Base-by-base conservation (phyloP, 2,113 vertebrate species). In the Phocoena sinus region DNA sequence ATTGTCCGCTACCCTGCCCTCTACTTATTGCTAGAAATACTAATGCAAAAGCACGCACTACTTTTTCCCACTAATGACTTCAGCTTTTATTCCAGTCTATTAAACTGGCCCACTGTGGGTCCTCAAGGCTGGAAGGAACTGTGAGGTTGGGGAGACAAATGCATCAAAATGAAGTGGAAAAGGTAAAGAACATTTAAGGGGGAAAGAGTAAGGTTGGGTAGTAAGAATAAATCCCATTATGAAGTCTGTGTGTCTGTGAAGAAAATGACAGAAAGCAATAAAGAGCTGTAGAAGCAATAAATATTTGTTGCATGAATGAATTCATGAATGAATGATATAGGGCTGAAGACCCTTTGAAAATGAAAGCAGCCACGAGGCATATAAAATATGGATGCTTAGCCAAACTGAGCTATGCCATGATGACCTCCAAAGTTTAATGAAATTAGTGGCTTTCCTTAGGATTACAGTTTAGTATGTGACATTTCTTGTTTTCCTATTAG, bases 21-120 rank as follows among this genome's bases (percentile, higher is more conserved):
- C 47, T 28, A 80, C 53, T 92, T 83, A 38, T 65, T 79, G 84
- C 67, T 87, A 88, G 87, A 96, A 97, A 58, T 53, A 63, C 71
- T 96, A 6, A 36, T 80, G 26, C 68, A 93, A 96, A 89, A 44
- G 0, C 11, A 53, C 8, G 3, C 25, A 10, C 63, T 53, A 18
- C 17, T 70, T 92, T 56, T 23, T 36, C 25, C 63, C 65, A 31
- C 44, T 77, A 41, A 68, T 76, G 41, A 76, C 44, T 65, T 80
- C 31, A 56, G 60, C 60, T 96, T 86, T 94, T 50, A 70, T 56
- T 60, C 58, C 17, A 33, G 36, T 23, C 50, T 94, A 33, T 89
- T 86, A 85, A 65, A 50, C 77, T 36, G 96, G 73, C 33, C 80
- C 4, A 74, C 17, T 25, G 11, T 63, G 26, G 36, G n/a, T 91